These are phyloP conservation scores for Pissodes strobi DNA, from an alignment of 1,140 invertebrate species.

Conservation along the genomic window DNA sequence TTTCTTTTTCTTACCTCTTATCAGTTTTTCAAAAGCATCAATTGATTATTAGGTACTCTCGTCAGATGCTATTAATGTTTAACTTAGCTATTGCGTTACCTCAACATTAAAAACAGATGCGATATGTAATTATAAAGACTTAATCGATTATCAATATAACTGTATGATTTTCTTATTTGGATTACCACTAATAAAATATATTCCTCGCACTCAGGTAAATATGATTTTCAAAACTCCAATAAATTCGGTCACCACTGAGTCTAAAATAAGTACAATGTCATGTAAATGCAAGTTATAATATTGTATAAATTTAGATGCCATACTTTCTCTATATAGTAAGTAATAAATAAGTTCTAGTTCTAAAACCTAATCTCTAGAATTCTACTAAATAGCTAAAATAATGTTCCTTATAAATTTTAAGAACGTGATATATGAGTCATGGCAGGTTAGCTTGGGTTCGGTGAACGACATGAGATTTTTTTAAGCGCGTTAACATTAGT, in stretches of 20 bases:
- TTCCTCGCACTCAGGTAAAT: too few relatives aligned
- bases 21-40: too few relatives aligned
- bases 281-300: background rate
- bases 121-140: too few relatives aligned
- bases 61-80: too few relatives aligned
- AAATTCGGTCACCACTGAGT: slow-evolving; percentile 14
- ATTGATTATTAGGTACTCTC: too few relatives aligned
- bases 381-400: slow-evolving; percentile 34
- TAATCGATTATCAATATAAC: too few relatives aligned
- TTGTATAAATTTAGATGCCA: slow-evolving; percentile 26
- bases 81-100: too few relatives aligned
- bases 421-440: slow-evolving; percentile 31
- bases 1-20: too few relatives aligned
- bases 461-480: slow-evolving; percentile 20
- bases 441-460: slow-evolving; percentile 16
- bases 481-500: slow-evolving; percentile 16
- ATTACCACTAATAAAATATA: too few relatives aligned
- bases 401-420: slow-evolving; percentile 28
- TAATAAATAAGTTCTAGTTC: slow-evolving; percentile 32
- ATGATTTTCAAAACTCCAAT: slow-evolving; percentile 1
- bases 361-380: slow-evolving; percentile 32
- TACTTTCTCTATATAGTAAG: slow-evolving; percentile 29
- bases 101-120: too few relatives aligned
- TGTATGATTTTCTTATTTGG: too few relatives aligned
- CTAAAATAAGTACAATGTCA: background rate